Evolutionary conservation across 2,888 invertebrate species (phyloP), one percentile per base, ranked within the genome.

Genomic region (Cepaea hortensis): DNA sequence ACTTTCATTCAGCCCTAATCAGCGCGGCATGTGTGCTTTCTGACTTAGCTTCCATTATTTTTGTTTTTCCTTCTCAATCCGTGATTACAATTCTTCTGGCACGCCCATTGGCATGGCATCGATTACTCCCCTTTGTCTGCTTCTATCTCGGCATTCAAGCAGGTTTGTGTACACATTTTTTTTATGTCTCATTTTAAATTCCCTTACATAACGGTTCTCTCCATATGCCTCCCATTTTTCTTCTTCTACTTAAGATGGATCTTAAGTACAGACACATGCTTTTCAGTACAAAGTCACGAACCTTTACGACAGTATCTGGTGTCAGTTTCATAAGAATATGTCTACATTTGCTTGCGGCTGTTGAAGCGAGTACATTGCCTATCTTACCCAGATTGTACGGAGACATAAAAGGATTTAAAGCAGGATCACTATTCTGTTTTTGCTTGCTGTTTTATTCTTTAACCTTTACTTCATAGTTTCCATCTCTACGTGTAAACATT

Each of bases 121-220:
- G 77, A 77, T 77, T 77, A 61, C 77, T 77, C 61, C n/a, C 77
- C 77, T 77, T 77, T 77, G 77, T 77, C 61, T 77, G n/a, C 2
- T 9, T 18, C 23, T 77, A 77, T 77, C 77, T 77, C 77, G 0
- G 15, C 77, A 61, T 77, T 55, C 55, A 20, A 7, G 55, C 77
- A 23, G 61, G 61, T 77, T 55, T 77, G 55, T 61, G 55, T 55
- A 55, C 61, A 9, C 48, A 20, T 50, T 61, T 55, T 77, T 23
- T 61, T 55, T 61, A 23, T 6, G 9, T 76, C 5, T 50, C 46
- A 48, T 46, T 75, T 76, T 50, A 76, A 50, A 48, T 15, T 61
- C 61, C 46, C 55, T 23, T 13, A 77, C n/a, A 61, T n/a, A 55
- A 20, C 50, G n/a, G 20, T n/a, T 77, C n/a, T 55, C 55, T 77